phyloP scores from a whole-genome alignment of 2,113 vertebrate genomes.

The Capreolus pygargus region DNA sequence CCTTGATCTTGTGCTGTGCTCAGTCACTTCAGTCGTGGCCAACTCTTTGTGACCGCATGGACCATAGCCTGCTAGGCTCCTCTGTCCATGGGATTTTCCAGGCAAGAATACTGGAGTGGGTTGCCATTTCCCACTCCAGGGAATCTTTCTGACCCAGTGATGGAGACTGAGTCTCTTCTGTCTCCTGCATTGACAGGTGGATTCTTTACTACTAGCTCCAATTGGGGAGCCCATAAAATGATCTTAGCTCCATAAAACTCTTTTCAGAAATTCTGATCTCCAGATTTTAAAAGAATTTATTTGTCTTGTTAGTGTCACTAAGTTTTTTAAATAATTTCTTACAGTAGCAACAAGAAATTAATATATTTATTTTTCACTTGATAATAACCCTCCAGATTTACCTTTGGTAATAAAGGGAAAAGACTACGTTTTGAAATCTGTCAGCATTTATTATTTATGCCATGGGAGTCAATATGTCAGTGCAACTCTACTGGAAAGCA shows the following conservation, averaged over 20 bases:
- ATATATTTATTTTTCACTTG: not conserved
- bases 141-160: not conserved
- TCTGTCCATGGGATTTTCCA: not conserved
- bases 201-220: not conserved
- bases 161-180: not conserved
- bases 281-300: not conserved
- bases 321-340: not conserved
- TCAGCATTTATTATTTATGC: not conserved
- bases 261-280: not conserved
- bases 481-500: not conserved
- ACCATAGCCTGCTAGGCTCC: not conserved
- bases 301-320: not conserved
- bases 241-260: not conserved
- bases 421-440: not conserved
- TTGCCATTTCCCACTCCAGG: not conserved
- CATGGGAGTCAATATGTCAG: no score
- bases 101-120: not conserved
- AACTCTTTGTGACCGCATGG: not conserved
- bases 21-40: not conserved
- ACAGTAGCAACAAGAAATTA: not conserved
- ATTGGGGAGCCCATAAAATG: not conserved
- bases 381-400: not conserved
- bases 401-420: not conserved
- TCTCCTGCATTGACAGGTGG: not conserved
- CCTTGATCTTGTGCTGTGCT: not conserved